Evolutionary conservation across 1,140 invertebrate species (phyloP), one percentile per base, ranked within the genome.

Genomic region (Augochlora pura): DNA sequence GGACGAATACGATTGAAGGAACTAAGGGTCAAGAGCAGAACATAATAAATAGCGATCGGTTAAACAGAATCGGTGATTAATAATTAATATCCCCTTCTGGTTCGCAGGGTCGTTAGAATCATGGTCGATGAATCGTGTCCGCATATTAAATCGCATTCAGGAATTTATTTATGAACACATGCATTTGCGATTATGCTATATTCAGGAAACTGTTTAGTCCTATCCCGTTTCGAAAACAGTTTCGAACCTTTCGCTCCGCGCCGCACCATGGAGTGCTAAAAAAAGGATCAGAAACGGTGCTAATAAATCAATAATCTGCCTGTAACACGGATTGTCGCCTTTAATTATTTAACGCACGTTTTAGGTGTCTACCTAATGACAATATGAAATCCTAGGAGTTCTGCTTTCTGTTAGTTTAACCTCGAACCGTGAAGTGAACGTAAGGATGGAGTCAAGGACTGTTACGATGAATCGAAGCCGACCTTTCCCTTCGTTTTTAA

Each of bases 361-460:
- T 21, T n/a, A n/a, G 6, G 16, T 4, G 16, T 52, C 49, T 52
- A 52, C 49, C 42, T n/a, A 57, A 57, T 57, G 7, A 9, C 18
- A n/a, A 57, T n/a, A n/a, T 57, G n/a, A 23, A 57, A 57, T 57
- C 9, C 8, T 57, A 57, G 21, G 54, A 23, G 27, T 49, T 23
- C 32, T 39, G 9, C 14, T 23, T 18, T 16, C 1, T 3, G 18
- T 12, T 1, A 1, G 9, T 0, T 0, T 63, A 27, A 39, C 57
- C 69, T 62, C 49, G 49, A 39, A 23, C 23, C n/a, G 46, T 49
- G 49, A 27, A 42, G 67, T 62, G 75, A 77, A 70, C 32, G 66
- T 75, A 68, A 60, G 69, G 39, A 38, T 46, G n/a, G 38, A 49
- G 66, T 62, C 75, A 70, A 7, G 66, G 54, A 62, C 66, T 42